Conservation (phyloP, 1,140 invertebrate species). For the Frieseomelitta varia region DNA sequence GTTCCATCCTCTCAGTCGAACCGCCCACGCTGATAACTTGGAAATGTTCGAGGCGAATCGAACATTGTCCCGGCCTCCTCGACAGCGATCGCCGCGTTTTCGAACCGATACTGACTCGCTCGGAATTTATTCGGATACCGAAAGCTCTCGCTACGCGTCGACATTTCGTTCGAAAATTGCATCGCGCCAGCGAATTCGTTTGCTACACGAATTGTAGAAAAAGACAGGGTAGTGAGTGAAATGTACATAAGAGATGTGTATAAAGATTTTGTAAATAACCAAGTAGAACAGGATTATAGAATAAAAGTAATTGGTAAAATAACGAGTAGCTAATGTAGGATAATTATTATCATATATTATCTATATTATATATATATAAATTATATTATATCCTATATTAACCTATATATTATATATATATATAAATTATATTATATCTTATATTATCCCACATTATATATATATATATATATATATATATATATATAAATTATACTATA, state of each 20-base stretch:
- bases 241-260: too few relatives aligned
- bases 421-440: too few relatives aligned
- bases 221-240: too few relatives aligned
- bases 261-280: background rate
- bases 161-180: background rate
- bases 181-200: background rate
- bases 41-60: constrained; percentile 37
- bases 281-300: background rate
- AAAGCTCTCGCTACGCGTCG: background rate
- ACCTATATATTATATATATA: too few relatives aligned
- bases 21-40: constrained; percentile 56
- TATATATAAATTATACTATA: too few relatives aligned
- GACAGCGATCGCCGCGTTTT: background rate
- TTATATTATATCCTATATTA: too few relatives aligned
- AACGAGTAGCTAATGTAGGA: too few relatives aligned
- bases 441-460: too few relatives aligned
- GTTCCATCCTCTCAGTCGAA: constrained; percentile 36
- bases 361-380: too few relatives aligned
- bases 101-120: background rate
- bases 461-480: too few relatives aligned
- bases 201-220: background rate
- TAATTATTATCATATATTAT: too few relatives aligned
- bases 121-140: background rate
- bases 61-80: background rate
- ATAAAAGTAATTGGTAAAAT: background rate